These are phyloP conservation scores for Tadarida brasiliensis DNA, from an alignment of 2,797 vertebrate genomes.

Conservation along the genomic window DNA sequence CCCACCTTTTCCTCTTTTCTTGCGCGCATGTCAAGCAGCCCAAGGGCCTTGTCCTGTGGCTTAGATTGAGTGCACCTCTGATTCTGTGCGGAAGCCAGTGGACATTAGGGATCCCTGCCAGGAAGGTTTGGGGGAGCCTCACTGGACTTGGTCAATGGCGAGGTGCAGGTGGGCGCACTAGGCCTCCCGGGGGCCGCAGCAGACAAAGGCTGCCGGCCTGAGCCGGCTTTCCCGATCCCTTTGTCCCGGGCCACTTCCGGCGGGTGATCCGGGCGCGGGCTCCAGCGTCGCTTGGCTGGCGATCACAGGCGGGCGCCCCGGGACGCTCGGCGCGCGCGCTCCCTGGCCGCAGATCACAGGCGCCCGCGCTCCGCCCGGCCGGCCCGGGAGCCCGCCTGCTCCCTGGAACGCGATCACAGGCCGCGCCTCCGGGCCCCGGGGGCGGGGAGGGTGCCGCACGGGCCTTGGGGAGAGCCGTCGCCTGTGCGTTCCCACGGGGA, in stretches of 20 bases:
- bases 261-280: neutral
- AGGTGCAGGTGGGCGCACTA: neutral
- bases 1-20: neutral
- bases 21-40: neutral
- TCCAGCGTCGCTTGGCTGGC: slow-evolving; percentile 39
- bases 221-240: rapidly evolving
- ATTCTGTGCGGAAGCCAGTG: neutral
- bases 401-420: slow-evolving; percentile 75
- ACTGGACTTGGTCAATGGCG: neutral
- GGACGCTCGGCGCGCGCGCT: slow-evolving; percentile 66
- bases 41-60: neutral
- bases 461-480: neutral
- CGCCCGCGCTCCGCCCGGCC: slow-evolving; percentile 10
- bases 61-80: neutral
- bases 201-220: neutral
- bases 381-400: slow-evolving; percentile 71
- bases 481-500: slow-evolving; percentile 72
- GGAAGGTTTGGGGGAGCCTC: neutral
- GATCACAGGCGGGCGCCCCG: slow-evolving; percentile 69
- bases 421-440: slow-evolving; percentile 10
- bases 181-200: neutral
- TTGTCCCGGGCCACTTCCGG: neutral
- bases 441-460: slow-evolving; percentile 16
- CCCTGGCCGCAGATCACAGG: slow-evolving; percentile 77
- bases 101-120: neutral